phyloP scores from a whole-genome alignment of 2,888 invertebrate genomes.

The Ophion ventricosus region DNA sequence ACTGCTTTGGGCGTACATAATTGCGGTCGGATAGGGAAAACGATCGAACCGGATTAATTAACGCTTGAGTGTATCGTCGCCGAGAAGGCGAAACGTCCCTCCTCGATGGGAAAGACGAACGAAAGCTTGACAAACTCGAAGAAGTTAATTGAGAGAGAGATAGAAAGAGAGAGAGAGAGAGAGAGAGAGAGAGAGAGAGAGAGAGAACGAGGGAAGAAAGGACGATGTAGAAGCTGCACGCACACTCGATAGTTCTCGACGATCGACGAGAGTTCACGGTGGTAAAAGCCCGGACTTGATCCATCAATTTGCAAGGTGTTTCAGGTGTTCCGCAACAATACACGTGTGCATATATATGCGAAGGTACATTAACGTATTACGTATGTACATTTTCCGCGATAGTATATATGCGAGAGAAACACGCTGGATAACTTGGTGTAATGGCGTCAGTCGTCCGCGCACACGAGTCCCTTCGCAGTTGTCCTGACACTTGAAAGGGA shows the following conservation, averaged over 20 bases:
- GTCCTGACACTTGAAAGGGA: constrained; percentile 74
- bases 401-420: constrained; percentile 51
- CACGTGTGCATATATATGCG: constrained; percentile 14
- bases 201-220: neutral
- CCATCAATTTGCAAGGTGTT: constrained; percentile 68
- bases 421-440: constrained; percentile 64
- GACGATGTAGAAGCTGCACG: neutral
- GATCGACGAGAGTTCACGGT: constrained; percentile 51
- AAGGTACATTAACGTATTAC: constrained; percentile 30
- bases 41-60: constrained; percentile 60
- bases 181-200: neutral
- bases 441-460: constrained; percentile 65
- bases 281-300: constrained; percentile 64
- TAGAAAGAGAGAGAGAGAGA: neutral
- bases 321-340: constrained; percentile 39
- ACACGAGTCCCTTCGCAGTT: constrained; percentile 61
- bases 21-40: constrained; percentile 1
- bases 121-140: neutral
- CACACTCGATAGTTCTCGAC: constrained; percentile 36
- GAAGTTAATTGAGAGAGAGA: neutral
- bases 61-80: constrained; percentile 34
- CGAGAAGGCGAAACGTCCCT: neutral
- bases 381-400: constrained; percentile 20
- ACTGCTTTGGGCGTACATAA: neutral
- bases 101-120: constrained; percentile 3